Base-by-base conservation (phyloP, 2,888 invertebrate species). In the Strigamia crassipes region DNA sequence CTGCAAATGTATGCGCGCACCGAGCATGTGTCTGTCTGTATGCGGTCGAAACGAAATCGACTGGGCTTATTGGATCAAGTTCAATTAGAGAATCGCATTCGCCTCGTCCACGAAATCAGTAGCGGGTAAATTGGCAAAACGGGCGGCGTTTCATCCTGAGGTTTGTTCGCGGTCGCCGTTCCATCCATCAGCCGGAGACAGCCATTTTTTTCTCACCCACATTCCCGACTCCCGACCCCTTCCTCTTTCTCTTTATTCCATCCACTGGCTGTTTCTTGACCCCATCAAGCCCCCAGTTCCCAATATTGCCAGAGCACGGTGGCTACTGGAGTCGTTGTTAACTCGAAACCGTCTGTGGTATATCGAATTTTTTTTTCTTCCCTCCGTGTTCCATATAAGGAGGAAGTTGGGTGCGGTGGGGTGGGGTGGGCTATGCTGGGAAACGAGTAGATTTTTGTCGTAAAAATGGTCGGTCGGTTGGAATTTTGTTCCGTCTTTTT, bases 11-110 rank as follows among this genome's bases (percentile, higher is more conserved):
- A n/a, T 56, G 56, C 38, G 6, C 18, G 6, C 56, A 8, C 18
- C 18, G 21, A 56, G 56, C 56, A 56, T 18, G n/a, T 56, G 56
- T 56, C 18, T 56, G 56, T 56, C 18, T 56, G 56, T 56, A 18
- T 18, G 56, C 56, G 56, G 56, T 56, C 56, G 56, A 56, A 56
- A 18, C 56, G 56, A 56, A 56, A 56, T 56, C 56, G 56, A 56
- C 56, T 56, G 18, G 21, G 56, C 56, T 56, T 56, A 56, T 18
- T 56, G 56, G 56, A 56, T 56, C 56, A 56, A 56, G 56, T 56
- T 56, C 56, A 56, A 56, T 56, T 56, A 56, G 56, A 56, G 18
- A 56, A 18, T 56, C 56, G 56, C 56, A 56, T 56, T 56, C 21
- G 13, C 46, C 18, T 15, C 18, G 18, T 56, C 56, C 56, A 18